Evolutionary conservation across 2,113 vertebrate species (phyloP), one percentile per base, ranked within the genome.

Genomic region (Microcebus murinus): DNA sequence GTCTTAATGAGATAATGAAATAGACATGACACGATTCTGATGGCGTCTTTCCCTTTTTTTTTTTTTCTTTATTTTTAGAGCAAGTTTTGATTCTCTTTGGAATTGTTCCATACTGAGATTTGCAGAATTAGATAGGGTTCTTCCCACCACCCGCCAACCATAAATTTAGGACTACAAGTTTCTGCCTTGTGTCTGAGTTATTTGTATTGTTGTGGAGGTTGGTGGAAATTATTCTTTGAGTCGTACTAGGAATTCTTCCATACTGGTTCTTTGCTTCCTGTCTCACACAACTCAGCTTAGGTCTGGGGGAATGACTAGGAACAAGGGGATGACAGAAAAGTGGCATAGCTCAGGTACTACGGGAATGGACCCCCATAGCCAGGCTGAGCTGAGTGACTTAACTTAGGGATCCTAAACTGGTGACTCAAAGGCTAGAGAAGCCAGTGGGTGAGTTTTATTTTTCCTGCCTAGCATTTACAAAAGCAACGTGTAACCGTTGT

Each of bases 1-100:
- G 45, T 81, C 42, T 59, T 59, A 91, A 83, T 50, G 68, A 55
- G 23, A 63, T 73, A 83, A 50, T 73, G 25, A 87, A 82, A 91
- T 21, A 76, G 74, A 45, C 2, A n/a, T 29, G 48, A 70, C 57
- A 67, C 65, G 34, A 74, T 61, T 87, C 23, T 65, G 50, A 70
- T 12, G 20, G 34, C 13, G 42, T 81, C 42, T 90, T 90, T 70
- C 57, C 11, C 6, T 68, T 70, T 55, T 79, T 1, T 57, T 9
- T 79, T 14, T 57, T 9, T 50, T 21, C 13, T 65, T 86, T 63
- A 88, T 52, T 91, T 82, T 86, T 87, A 50, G 84, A 94, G 55
- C 23, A 92, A 74, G 36, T 36, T 67, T 80, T 90, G 52, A n/a
- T 76, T 82, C 27, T 92, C 57, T 92, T 90, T 95, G 92, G 92